These are phyloP conservation scores for Drosophila repleta DNA, from an alignment of 1,140 invertebrate genomes.

Conservation along the genomic window DNA sequence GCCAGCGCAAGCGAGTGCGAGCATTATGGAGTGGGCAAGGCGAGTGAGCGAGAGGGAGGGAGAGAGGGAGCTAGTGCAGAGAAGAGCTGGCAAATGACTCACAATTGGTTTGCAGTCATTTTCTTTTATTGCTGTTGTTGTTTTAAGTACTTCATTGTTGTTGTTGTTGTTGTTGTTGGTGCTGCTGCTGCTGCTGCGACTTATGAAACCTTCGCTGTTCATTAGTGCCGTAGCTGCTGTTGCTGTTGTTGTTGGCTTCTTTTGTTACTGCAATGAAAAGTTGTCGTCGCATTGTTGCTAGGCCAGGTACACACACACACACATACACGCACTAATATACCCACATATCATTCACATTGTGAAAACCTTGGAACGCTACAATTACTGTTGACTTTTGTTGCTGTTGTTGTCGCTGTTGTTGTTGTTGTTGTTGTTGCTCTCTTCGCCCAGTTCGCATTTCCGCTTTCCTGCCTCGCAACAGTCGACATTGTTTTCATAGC, in stretches of 20 bases:
- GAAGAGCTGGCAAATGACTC: constrained; percentile 68
- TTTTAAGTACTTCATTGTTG: constrained; percentile 65
- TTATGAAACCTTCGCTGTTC: constrained; percentile 69
- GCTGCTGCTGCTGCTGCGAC: constrained; percentile 60
- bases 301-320: constrained; percentile 58
- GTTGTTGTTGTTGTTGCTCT: constrained; percentile 42
- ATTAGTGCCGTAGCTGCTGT: constrained; percentile 44
- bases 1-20: constrained; percentile 3
- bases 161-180: constrained; percentile 39
- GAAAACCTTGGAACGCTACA: constrained; percentile 79
- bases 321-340: constrained; percentile 34
- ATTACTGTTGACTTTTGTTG: constrained; percentile 76
- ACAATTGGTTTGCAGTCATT: constrained; percentile 69
- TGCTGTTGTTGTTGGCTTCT: constrained; percentile 45
- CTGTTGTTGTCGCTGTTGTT: constrained; percentile 36
- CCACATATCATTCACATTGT: constrained; percentile 74
- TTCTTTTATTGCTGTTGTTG: constrained; percentile 61
- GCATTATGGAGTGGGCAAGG: background rate
- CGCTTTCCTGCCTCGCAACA: constrained; percentile 67
- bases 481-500: constrained; percentile 75
- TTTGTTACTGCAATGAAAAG: constrained; percentile 57
- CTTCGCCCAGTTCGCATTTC: constrained; percentile 70
- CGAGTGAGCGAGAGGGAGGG: background rate
- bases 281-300: constrained; percentile 70
- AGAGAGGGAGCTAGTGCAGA: background rate